Base-by-base conservation (phyloP, 92 coral and sea anemone genomes). In the Meandrina meandrites region DNA sequence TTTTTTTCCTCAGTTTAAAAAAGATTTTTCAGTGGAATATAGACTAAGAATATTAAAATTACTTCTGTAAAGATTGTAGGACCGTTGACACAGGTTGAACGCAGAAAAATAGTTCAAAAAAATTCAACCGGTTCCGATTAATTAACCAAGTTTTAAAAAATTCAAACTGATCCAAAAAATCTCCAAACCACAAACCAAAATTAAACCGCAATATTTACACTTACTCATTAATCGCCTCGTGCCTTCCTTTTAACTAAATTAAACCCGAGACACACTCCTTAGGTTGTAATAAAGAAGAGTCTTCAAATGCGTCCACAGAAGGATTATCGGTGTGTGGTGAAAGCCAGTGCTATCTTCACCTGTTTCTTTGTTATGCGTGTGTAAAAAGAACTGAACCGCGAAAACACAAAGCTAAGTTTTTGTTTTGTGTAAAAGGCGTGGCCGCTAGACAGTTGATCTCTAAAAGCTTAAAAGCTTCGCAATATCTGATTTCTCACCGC, bases 121-220 rank as follows among this genome's bases (percentile, higher is more conserved):
- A 73, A 36, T 19, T 8, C 48, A 73, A 34, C 50, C 78, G 48
- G 78, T 40, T 73, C 50, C 78, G 51, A 37, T 4, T 73, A 34
- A 73, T 73, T 37, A 73, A 36, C 78, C n/a, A 18, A 40, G 45
- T 36, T 19, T 36, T 60, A 24, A 10, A 37, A 73, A 66, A 27
- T 66, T 66, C 16, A 66, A 27, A 73, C 50, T 18, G 78, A 22
- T 73, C 35, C 48, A 73, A 73, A 66, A 60, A 17, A 73, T 73
- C 48, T 36, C 37, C 78, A 35, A 11, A 73, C 48, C 27, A 10
- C 24, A 73, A 22, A 19, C 78, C 48, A 36, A 73, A 73, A 35
- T 37, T 40, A 37, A 36, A 37, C 78, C 78, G 19, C 78, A 37
- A 73, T 73, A 40, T 73, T 73, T 36, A 37, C 78, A 73, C 78